Evolutionary conservation across 2,888 invertebrate genomes (phyloP).

Genomic region (Nebria salina): DNA sequence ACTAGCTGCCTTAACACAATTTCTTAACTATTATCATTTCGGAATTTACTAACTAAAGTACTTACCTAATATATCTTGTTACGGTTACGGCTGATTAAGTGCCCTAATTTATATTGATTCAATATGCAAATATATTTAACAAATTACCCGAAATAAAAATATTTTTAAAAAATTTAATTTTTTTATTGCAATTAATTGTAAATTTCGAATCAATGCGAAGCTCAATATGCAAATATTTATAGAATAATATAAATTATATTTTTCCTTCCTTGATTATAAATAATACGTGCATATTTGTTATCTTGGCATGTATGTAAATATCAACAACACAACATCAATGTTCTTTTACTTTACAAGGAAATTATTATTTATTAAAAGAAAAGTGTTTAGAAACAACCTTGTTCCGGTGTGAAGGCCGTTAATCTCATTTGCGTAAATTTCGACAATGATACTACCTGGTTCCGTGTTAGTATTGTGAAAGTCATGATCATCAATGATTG

Average conservation of each 20-base stretch:
- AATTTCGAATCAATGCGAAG: too few species aligned
- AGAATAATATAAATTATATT: background rate
- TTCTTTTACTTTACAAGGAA: background rate
- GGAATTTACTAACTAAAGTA: too few species aligned
- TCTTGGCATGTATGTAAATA: background rate
- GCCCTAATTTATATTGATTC: too few species aligned
- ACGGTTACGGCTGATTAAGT: too few species aligned
- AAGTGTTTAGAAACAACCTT: background rate
- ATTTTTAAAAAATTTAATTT: too few species aligned
- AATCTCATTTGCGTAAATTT: background rate
- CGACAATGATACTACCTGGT: background rate
- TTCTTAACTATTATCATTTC: too few species aligned
- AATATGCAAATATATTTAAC: too few species aligned
- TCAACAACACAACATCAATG: background rate
- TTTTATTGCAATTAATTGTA: too few species aligned
- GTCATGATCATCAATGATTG: background rate
- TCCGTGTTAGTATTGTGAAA: background rate
- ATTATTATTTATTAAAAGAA: background rate
- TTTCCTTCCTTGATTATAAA: background rate
- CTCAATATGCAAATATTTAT: too few species aligned
- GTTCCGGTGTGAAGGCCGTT: background rate
- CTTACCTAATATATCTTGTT: too few species aligned
- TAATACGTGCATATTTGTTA: background rate
- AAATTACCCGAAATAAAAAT: too few species aligned
- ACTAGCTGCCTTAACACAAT: too few species aligned